Evolutionary conservation across 2,113 vertebrate genomes (phyloP).

Genomic region (Podarcis cretensis): DNA sequence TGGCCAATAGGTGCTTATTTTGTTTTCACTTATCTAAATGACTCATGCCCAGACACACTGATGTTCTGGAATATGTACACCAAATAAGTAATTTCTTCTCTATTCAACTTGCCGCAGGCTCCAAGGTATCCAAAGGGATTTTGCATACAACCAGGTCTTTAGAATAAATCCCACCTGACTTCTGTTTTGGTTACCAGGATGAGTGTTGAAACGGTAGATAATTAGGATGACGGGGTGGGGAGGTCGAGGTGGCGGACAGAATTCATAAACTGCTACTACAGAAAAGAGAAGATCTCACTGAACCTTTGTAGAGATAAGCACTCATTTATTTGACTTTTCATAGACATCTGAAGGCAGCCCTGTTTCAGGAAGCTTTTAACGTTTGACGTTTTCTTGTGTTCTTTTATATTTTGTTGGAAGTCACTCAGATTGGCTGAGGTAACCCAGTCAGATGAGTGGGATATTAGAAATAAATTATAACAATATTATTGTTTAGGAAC

Average conservation of each 20-base stretch:
- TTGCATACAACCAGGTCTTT: fast-evolving
- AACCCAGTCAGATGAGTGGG: too few species aligned
- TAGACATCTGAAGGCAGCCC: too few species aligned
- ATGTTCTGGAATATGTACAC: fast-evolving
- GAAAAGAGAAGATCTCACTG: neutral
- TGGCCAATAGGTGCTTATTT: neutral
- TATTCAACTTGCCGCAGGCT: neutral
- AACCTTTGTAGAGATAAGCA: neutral
- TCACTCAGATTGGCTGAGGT: too few species aligned
- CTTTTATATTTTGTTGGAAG: too few species aligned
- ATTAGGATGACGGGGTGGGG: neutral
- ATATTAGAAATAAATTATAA: too few species aligned
- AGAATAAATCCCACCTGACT: neutral
- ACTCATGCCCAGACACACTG: fast-evolving
- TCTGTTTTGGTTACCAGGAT: neutral
- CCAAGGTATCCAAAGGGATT: neutral
- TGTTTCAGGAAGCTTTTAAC: too few species aligned
- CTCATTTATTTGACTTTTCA: too few species aligned
- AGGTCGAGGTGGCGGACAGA: neutral
- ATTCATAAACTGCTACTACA: neutral
- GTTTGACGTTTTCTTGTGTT: too few species aligned
- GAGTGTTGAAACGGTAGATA: neutral
- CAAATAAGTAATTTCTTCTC: neutral
- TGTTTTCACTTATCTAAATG: neutral
- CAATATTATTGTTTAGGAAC: too few species aligned